Base-by-base conservation (phyloP, 2,888 invertebrate species). In the Drosophila yooni region DNA sequence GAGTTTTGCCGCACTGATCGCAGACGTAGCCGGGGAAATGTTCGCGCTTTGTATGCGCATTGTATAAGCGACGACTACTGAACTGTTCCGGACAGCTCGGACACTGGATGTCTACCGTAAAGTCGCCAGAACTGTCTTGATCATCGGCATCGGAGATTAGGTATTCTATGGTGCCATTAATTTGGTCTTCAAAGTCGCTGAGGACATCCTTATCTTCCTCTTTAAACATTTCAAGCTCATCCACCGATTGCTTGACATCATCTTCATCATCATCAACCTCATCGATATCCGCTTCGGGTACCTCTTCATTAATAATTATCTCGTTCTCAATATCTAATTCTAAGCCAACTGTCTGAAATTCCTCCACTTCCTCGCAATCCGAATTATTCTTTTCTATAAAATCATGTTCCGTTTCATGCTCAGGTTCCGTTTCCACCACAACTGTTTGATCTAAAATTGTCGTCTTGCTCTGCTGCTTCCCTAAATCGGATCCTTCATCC, bases 1-100 rank as follows among this genome's bases (percentile, higher is more conserved):
- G 66, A 0, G 90, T 88, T 60, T 89, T 89, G 11, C 89, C 89
- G 60, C 89, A 89, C 64, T 91, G 91, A 71, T 89, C 89, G 58
- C 89, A 89, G n/a, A 89, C 83, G 40, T 79, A 89, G 7, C 89
- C 89, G 1, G 89, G 81, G 18, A 89, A 89, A 51, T 89, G 89
- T 36, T 88, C 83, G 3, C 91, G 86, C 52, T 83, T 89, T 6
- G 81, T 79, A 27, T 89, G 89, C 0, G 88, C 86, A 60, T 83
- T 85, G 51, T 85, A 89, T 7, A 81, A 70, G 11, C 86, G 85
- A 25, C 86, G 81, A 57, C 74, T 83, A 48, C 54, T 62, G 38
- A 89, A 89, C 33, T 79, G 73, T 31, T 86, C 74, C 4, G 83
- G 82, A 31, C 89, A 89, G 43, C 79, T 89, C 7, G 91, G 76